Conservation (phyloP, 2,797 vertebrate species). For the Falco naumanni region DNA sequence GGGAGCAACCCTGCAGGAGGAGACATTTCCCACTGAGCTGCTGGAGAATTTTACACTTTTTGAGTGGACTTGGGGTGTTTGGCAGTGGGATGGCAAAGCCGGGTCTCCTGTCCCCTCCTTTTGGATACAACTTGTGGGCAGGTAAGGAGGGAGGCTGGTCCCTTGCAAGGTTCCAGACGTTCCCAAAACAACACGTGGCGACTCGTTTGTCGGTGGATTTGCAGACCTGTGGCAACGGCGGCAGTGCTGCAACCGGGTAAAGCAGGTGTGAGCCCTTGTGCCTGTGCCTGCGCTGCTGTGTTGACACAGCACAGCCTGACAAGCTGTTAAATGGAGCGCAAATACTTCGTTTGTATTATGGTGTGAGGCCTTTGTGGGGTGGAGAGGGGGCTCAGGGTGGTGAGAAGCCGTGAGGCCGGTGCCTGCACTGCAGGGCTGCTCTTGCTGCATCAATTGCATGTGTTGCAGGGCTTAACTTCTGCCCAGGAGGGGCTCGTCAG, state of each 20-base stretch:
- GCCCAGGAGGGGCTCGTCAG: not conserved
- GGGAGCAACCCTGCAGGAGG: accelerated
- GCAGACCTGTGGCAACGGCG: not conserved
- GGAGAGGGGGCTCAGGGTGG: not conserved
- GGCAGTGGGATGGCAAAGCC: not conserved
- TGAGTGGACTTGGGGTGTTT: not conserved
- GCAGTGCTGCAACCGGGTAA: not conserved
- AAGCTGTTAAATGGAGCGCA: not conserved
- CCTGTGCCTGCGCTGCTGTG: not conserved
- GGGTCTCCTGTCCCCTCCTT: not conserved
- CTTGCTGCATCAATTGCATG: accelerated
- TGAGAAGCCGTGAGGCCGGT: not conserved
- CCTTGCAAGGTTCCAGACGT: not conserved
- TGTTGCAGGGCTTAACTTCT: not conserved
- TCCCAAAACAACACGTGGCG: not conserved
- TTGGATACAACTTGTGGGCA: accelerated
- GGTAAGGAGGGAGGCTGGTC: not conserved
- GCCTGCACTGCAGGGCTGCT: not conserved
- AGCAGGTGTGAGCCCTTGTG: not conserved
- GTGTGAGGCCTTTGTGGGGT: not conserved
- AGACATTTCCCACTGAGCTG: not conserved
- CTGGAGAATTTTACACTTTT: not conserved
- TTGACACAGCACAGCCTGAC: accelerated
- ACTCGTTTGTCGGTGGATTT: not conserved
- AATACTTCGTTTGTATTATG: not conserved